Evolutionary conservation across 2,797 vertebrate species (phyloP).

Genomic region (Oreochromis grahami): DNA sequence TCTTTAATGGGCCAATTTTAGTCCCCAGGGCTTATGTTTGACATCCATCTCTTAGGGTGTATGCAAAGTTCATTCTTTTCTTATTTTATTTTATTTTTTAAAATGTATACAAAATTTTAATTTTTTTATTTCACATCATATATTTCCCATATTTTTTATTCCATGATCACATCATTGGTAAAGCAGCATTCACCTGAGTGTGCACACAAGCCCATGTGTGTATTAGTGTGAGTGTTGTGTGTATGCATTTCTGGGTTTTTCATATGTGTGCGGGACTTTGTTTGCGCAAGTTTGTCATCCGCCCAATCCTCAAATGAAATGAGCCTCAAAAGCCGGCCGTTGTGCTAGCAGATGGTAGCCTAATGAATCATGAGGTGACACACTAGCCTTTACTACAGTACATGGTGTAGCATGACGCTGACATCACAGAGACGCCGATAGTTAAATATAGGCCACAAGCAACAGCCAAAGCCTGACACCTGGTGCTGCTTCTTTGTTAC

Average conservation of each 20-base stretch:
- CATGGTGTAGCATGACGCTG: slow-evolving; percentile 34
- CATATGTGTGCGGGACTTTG: neutral
- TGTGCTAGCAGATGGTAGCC: slow-evolving; percentile 52
- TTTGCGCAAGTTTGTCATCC: slow-evolving; percentile 15
- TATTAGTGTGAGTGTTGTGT: neutral
- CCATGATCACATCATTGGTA: neutral
- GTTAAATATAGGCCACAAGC: slow-evolving; percentile 48
- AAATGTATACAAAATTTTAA: too few species aligned
- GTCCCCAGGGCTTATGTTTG: neutral
- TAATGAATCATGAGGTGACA: slow-evolving; percentile 60
- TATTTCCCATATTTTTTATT: neutral
- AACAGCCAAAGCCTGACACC: slow-evolving; percentile 27
- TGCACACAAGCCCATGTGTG: neutral
- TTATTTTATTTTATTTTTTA: neutral
- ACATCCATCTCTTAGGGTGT: rapidly evolving
- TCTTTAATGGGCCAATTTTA: neutral
- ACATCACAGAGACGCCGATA: slow-evolving; percentile 13
- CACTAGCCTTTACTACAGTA: slow-evolving; percentile 48
- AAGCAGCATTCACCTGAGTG: neutral
- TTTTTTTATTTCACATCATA: neutral
- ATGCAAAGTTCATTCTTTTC: neutral
- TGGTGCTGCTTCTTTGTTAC: slow-evolving; percentile 34
- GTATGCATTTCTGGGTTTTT: neutral
- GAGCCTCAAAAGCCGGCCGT: slow-evolving; percentile 1
- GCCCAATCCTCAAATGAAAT: slow-evolving; percentile 14